Percentiles rank a stretch among this genome's conserved stretches.
Evolutionary conservation across 2,113 vertebrate species (phyloP).

Genomic region (Sinocyclocheilus maitianheensis): DNA sequence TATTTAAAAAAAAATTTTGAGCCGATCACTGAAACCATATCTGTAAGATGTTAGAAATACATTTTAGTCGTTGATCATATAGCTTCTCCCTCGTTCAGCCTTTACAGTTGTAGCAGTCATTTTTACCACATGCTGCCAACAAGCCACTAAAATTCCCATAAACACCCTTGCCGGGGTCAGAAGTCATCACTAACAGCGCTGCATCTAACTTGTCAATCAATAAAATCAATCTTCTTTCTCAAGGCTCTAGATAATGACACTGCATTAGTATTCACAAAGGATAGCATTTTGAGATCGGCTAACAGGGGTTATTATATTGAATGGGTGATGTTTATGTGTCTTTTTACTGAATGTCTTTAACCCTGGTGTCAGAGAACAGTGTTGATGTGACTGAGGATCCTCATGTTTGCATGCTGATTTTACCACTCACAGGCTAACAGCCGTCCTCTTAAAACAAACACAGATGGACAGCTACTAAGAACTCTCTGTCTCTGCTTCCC

Average conservation of each 20-base stretch:
- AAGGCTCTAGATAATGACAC: conserved; percentile 3
- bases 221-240: conserved; percentile 21
- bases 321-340: conserved; percentile 21
- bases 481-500: conserved; percentile 24
- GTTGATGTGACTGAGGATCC: conserved; percentile 19
- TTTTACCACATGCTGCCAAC: conserved; percentile 23
- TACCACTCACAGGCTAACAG: conserved; percentile 47
- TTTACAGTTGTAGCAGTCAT: conserved; percentile 5
- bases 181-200: conserved; percentile 30
- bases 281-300: background rate
- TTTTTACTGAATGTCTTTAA: conserved; percentile 32
- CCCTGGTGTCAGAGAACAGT: conserved; percentile 29
- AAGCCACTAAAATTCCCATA: conserved; percentile 30
- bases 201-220: conserved; percentile 33
- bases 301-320: background rate
- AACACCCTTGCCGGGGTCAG: conserved; percentile 25
- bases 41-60: background rate
- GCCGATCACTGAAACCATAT: background rate
- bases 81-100: conserved; percentile 4
- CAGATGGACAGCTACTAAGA: conserved; percentile 51
- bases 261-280: background rate
- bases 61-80: background rate
- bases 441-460: conserved; percentile 53
- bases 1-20: no score
- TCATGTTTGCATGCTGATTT: conserved; percentile 46